phyloP scores from a whole-genome alignment of 1,140 invertebrate genomes.

The Hyles euphorbiae region DNA sequence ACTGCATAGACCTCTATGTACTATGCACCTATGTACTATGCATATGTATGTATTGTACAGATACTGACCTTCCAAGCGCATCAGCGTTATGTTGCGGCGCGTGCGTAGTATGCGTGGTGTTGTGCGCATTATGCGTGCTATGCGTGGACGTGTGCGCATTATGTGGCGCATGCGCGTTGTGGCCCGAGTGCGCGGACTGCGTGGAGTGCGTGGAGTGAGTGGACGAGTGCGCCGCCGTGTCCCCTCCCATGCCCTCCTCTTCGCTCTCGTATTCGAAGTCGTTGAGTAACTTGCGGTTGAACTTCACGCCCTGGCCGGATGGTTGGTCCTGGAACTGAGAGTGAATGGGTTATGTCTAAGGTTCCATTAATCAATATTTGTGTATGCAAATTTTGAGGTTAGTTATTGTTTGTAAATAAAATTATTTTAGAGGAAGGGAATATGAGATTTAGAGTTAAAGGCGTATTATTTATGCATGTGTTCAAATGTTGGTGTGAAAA shows the following conservation, averaged over 20 bases:
- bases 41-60: no score
- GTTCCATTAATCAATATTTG: no score
- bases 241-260: conserved; percentile 45
- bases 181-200: conserved; percentile 22
- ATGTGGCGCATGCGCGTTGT: conserved; percentile 20
- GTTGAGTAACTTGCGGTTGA: conserved; percentile 68
- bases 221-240: conserved; percentile 11
- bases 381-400: no score
- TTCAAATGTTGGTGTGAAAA: no score
- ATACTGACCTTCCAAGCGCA: conserved; percentile 54
- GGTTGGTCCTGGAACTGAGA: conserved; percentile 56
- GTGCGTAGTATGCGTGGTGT: conserved; percentile 13
- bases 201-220: conserved; percentile 17
- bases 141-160: conserved; percentile 6
- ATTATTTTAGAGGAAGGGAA: no score
- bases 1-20: no score
- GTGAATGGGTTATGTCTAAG: no score
- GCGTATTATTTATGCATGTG: no score
- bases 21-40: no score
- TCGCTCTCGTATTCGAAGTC: conserved; percentile 74
- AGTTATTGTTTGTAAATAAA: no score
- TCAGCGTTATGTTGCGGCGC: conserved; percentile 27
- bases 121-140: conserved; percentile 8
- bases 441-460: no score
- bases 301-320: conserved; percentile 48